These are phyloP conservation scores for Pemphigus obesinymphae DNA, from an alignment of 1,140 invertebrate species.

Conservation along the genomic window DNA sequence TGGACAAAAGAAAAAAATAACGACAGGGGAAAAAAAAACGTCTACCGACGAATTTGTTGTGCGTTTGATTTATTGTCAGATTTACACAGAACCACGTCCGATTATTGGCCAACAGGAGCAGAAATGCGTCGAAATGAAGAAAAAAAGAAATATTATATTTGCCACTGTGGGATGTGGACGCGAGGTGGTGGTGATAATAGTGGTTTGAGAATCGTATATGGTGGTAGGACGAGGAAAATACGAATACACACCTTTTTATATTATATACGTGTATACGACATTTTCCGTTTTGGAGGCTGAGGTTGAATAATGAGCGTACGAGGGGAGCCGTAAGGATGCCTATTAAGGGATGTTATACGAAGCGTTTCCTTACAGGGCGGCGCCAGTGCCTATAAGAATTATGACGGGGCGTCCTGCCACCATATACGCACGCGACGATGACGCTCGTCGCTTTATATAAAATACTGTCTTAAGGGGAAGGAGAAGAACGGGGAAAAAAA, in stretches of 20 bases:
- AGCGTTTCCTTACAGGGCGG: conserved; percentile 6
- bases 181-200: too few species aligned
- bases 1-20: conserved; percentile 15
- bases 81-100: conserved; percentile 33
- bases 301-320: conserved; percentile 26
- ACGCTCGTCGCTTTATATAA: conserved; percentile 26
- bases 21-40: background rate
- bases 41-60: conserved; percentile 30
- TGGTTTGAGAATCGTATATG: background rate
- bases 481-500: background rate
- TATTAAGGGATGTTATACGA: conserved; percentile 36
- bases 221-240: background rate
- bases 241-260: background rate
- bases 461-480: background rate
- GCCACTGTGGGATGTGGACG: background rate
- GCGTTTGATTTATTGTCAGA: conserved; percentile 40
- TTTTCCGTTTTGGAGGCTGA: conserved; percentile 16
- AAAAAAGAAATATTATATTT: conserved; percentile 28
- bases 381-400: conserved; percentile 12
- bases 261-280: background rate
- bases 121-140: background rate
- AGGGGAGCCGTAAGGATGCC: conserved; percentile 20
- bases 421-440: background rate
- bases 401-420: background rate
- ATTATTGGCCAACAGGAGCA: conserved; percentile 27